Conservation (phyloP, 2,797 vertebrate species). For the Knipowitschia caucasica region DNA sequence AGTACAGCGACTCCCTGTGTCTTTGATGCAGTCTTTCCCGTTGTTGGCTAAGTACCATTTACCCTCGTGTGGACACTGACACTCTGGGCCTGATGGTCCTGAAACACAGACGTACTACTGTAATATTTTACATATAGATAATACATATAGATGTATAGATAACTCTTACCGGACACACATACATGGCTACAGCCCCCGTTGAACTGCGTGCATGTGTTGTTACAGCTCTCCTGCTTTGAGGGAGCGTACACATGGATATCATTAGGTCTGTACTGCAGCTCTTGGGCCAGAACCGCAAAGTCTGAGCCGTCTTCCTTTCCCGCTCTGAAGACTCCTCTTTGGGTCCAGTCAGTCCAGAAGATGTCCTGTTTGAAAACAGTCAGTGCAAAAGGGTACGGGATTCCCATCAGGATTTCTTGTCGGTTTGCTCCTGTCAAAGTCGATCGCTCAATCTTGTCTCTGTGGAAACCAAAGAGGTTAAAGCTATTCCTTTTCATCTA, state of each 20-base stretch:
- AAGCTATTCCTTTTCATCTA: not conserved
- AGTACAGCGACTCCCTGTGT: constrained; percentile 81
- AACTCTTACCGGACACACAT: constrained; percentile 82
- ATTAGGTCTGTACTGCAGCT: constrained; percentile 78
- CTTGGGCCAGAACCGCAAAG: constrained; percentile 72
- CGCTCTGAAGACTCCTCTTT: constrained; percentile 82
- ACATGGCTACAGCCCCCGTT: constrained; percentile 94
- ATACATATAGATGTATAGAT: not conserved
- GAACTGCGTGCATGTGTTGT: constrained; percentile 86
- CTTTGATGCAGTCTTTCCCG: constrained; percentile 84
- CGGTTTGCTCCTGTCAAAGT: constrained; percentile 80
- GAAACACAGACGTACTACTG: not conserved
- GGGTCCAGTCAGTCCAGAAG: constrained; percentile 90
- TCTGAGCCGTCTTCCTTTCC: constrained; percentile 88
- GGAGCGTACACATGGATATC: constrained; percentile 81
- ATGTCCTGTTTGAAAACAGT: constrained; percentile 87
- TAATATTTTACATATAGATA: not conserved
- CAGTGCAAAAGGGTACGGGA: constrained; percentile 80
- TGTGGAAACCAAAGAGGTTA: constrained; percentile 20
- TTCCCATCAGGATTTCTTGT: constrained; percentile 80
- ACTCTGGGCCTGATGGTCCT: constrained; percentile 90
- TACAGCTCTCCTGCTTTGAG: constrained; percentile 81
- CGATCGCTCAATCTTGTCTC: constrained; percentile 85
- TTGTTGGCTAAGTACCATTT: constrained; percentile 89
- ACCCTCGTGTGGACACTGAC: constrained; percentile 88